Evolutionary conservation across 1,140 invertebrate genomes (phyloP).

Genomic region (Oscheius sp.): DNA sequence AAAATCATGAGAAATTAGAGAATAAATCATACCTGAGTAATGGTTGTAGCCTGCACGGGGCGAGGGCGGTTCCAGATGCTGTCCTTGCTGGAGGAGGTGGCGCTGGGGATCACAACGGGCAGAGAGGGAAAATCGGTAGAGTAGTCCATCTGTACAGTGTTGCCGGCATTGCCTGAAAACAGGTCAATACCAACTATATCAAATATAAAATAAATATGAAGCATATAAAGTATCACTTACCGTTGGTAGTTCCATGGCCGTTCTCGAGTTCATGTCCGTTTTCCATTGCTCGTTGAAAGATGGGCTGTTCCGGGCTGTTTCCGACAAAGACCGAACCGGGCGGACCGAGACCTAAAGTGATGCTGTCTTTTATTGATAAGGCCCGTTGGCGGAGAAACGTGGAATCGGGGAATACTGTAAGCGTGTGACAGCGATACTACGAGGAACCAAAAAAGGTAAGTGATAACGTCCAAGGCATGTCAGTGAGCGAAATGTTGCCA

Average conservation of each 20-base stretch:
- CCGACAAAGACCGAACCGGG: constrained; percentile 6
- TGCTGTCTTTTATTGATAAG: too few species aligned
- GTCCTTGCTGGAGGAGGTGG: neutral
- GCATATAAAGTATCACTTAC: neutral
- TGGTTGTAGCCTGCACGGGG: neutral
- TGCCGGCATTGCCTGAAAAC: neutral
- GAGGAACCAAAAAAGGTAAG: neutral
- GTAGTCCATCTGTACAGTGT: constrained; percentile 1
- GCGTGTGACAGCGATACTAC: neutral
- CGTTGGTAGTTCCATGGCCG: neutral
- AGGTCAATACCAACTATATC: neutral
- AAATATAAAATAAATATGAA: neutral
- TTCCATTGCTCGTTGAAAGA: constrained; percentile 30
- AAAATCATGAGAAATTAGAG: neutral
- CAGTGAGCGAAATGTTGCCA: too few species aligned
- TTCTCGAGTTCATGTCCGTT: constrained; percentile 20
- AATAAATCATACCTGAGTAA: neutral
- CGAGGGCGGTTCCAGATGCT: neutral
- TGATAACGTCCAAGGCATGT: neutral
- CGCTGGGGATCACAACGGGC: neutral
- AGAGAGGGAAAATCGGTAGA: constrained; percentile 6
- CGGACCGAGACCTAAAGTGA: neutral
- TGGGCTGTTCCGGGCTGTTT: constrained; percentile 26
- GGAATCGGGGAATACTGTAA: too few species aligned
- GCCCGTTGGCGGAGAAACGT: too few species aligned